Evolutionary conservation across 1,140 invertebrate genomes (phyloP), one percentile per base, ranked within the genome.

Genomic region (Marisa cornuarietis): DNA sequence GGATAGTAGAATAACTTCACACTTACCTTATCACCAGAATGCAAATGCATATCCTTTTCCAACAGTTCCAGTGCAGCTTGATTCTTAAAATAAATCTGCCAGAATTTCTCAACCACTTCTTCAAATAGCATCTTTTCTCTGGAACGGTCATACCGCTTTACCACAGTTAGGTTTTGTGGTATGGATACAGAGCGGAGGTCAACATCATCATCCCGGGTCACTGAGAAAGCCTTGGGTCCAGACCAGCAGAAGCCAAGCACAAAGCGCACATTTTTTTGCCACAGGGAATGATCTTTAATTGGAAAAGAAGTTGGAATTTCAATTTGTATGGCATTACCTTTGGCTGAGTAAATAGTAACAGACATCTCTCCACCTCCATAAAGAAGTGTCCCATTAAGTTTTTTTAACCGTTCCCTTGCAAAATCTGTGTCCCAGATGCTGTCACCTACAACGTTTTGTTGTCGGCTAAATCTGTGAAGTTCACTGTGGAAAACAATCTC

Each of bases 221-320:
- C 71, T 9, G 74, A 76, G 74, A 77, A 85, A 26, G 84, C 84
- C 68, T 82, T 83, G 26, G 82, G 84, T 14, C 84, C 84, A 18
- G 79, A 80, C 73, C 83, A 85, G 26, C 80, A 79, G 66, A 85
- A 85, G 26, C 84, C 84, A 22, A 85, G 68, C 62, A 76, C 81
- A 73, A 83, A 85, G 76, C 58, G 74, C 26, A 83, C 80, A 0
- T 51, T 76, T 76, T 83, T 81, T n/a, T 78, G 78, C 79, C 79
- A 79, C 76, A 81, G 26, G 26, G 75, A 72, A 52, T 76, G 20
- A 42, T 83, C 31, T 16, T 72, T 66, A 42, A 83, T 83, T 14
- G 82, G 82, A 51, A 78, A 71, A 42, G 71, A 74, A 20, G 79
- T 81, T 49, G 79, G 79, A 52, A 83, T 83, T 22, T 42, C 51